Evolutionary conservation across 1,140 invertebrate genomes (phyloP), one percentile per base, ranked within the genome.

Genomic region (Caenorhabditis brenneri): DNA sequence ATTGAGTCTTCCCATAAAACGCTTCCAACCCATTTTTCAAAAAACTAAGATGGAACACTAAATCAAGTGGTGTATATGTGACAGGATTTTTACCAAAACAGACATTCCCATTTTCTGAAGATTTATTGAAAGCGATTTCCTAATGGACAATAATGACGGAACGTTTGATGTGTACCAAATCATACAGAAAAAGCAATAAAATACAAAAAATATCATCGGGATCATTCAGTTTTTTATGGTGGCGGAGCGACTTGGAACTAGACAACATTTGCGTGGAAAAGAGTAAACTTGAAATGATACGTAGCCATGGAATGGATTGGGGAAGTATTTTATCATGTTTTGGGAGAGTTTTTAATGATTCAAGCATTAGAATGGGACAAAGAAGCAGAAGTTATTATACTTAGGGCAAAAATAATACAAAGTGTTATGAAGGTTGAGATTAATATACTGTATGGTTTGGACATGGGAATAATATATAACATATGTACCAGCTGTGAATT

Each of bases 91-190:
- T 9, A n/a, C n/a, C n/a, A n/a, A n/a, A n/a, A n/a, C n/a, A n/a
- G n/a, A n/a, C n/a, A n/a, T 19, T 65, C 58, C 58, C 58, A 65
- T 65, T 36, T 33, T 65, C 16, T 16, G 16, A 65, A 33, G 58
- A 65, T 65, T 65, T 65, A 65, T 65, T 65, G 58, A 27, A 65
- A 65, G 58, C 31, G 36, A 58, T 29, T 58, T 65, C 29, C 31
- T 36, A 65, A 65, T 33, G 15, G 24, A 65, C 16, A 55, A 79
- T 4, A 27, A 46, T 24, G 22, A 46, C 33, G 5, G 29, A 46
- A 46, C 19, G 9, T n/a, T 36, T n/a, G 33, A 33, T 74, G 19
- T 74, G 36, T 15, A 79, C 48, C 27, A 48, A 48, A 48, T n/a
- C 0, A 48, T 31, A 48, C 1, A 27, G 2, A 29, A 31, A 58